These are phyloP conservation scores for Drosophila pruinosa DNA, from an alignment of 1,140 invertebrate species.

Conservation along the genomic window DNA sequence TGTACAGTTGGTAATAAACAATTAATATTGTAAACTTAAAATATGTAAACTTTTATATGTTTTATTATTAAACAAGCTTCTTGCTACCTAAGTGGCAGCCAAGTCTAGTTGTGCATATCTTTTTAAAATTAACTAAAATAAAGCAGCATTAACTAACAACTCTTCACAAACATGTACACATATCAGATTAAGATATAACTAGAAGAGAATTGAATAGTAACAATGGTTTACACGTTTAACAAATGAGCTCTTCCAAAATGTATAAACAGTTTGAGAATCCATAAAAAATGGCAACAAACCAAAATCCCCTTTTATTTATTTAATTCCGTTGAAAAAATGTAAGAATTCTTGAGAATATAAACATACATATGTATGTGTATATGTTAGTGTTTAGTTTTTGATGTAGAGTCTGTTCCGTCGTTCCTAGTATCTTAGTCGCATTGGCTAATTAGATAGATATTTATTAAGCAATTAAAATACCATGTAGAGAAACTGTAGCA, in stretches of 20 bases:
- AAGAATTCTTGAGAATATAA: background rate
- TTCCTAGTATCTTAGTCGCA: conserved; percentile 1
- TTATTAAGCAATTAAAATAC: conserved; percentile 71
- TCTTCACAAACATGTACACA: no score
- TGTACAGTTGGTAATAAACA: no score
- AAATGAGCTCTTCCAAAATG: background rate
- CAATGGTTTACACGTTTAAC: background rate
- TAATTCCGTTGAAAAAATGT: background rate
- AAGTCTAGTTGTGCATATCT: no score
- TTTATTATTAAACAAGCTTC: no score
- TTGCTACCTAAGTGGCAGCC: no score
- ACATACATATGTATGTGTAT: background rate
- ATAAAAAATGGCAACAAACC: background rate
- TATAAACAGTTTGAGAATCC: background rate
- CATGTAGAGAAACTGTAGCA: conserved; percentile 20
- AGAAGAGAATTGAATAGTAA: background rate
- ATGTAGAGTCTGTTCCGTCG: background rate
- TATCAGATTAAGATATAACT: background rate
- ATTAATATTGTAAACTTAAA: no score
- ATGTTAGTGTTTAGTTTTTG: background rate
- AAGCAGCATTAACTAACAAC: no score
- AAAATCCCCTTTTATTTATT: background rate
- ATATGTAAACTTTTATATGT: no score
- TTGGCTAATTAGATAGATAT: conserved; percentile 58
- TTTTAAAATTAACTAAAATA: no score